Evolutionary conservation across 1,140 invertebrate genomes (phyloP).

Genomic region (Triops longicaudatus): DNA sequence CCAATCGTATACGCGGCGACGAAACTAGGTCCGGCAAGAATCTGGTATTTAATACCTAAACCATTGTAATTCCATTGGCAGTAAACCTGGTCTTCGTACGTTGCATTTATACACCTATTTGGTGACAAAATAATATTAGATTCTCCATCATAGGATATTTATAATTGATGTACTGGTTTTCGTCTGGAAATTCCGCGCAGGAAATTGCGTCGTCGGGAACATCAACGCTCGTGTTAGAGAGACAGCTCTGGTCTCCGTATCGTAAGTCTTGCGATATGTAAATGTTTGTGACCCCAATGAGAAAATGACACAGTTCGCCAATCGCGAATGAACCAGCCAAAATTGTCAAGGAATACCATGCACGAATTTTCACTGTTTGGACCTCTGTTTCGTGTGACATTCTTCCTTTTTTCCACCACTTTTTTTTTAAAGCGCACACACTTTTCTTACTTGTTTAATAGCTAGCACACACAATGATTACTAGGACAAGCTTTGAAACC

Average conservation of each 20-base stretch:
- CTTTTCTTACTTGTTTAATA: too few species aligned
- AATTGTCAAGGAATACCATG: conserved; percentile 58
- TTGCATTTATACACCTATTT: conserved; percentile 40
- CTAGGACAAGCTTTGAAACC: too few species aligned
- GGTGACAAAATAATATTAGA: neutral
- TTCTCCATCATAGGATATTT: neutral
- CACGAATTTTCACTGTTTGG: neutral
- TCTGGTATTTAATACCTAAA: conserved; percentile 80
- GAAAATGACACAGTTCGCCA: conserved; percentile 74
- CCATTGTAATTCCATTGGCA: conserved; percentile 92
- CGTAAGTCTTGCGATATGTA: conserved; percentile 71
- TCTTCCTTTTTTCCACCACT: too few species aligned
- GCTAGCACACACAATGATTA: too few species aligned
- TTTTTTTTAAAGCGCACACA: too few species aligned
- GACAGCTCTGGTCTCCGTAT: conserved; percentile 79
- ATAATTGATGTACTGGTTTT: conserved; percentile 1
- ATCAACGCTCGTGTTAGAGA: conserved; percentile 48
- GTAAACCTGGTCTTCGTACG: conserved; percentile 47
- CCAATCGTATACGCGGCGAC: conserved; percentile 82
- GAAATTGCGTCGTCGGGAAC: neutral
- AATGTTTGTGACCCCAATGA: conserved; percentile 76
- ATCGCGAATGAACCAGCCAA: conserved; percentile 71
- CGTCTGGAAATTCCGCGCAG: neutral
- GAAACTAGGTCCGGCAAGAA: conserved; percentile 82
- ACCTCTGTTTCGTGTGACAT: neutral